Evolutionary conservation across 2,888 invertebrate genomes (phyloP).

Genomic region (Aleiodes testaceus): DNA sequence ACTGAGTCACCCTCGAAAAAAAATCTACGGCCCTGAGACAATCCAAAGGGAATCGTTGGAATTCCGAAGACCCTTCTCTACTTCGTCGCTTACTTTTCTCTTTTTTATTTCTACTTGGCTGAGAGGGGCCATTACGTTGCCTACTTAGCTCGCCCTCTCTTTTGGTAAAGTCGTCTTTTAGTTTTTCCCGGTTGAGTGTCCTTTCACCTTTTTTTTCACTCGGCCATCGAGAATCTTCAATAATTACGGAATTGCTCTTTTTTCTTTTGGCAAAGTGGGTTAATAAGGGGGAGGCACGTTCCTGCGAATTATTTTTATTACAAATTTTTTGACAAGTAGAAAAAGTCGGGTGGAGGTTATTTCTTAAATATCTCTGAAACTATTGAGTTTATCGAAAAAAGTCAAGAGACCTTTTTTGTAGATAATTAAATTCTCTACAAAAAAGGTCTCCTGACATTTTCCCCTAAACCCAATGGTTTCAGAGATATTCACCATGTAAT

Average conservation of each 20-base stretch:
- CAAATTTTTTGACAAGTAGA: background rate
- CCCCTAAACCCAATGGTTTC: too few species aligned
- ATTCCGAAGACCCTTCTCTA: constrained; percentile 62
- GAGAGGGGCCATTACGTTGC: constrained; percentile 45
- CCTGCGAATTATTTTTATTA: background rate
- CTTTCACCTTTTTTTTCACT: constrained; percentile 2
- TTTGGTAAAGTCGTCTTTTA: constrained; percentile 42
- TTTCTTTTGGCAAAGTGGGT: too few species aligned
- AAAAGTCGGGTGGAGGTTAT: background rate
- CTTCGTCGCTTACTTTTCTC: constrained; percentile 33
- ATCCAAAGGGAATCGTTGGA: constrained; percentile 67
- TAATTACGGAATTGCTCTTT: constrained; percentile 41
- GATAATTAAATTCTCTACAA: too few species aligned
- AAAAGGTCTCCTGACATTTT: too few species aligned
- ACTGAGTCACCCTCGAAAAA: constrained; percentile 44
- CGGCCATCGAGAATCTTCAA: constrained; percentile 32
- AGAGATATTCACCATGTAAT: too few species aligned
- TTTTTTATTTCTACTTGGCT: constrained; percentile 44
- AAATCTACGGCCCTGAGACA: constrained; percentile 67
- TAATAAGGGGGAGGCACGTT: too few species aligned
- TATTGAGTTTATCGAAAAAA: too few species aligned
- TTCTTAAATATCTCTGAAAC: too few species aligned
- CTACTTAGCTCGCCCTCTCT: constrained; percentile 43
- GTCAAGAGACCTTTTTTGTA: too few species aligned
- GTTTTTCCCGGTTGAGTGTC: constrained; percentile 33